phyloP scores from a whole-genome alignment of 2,113 vertebrate genomes.

The Tragelaphus imberbis region DNA sequence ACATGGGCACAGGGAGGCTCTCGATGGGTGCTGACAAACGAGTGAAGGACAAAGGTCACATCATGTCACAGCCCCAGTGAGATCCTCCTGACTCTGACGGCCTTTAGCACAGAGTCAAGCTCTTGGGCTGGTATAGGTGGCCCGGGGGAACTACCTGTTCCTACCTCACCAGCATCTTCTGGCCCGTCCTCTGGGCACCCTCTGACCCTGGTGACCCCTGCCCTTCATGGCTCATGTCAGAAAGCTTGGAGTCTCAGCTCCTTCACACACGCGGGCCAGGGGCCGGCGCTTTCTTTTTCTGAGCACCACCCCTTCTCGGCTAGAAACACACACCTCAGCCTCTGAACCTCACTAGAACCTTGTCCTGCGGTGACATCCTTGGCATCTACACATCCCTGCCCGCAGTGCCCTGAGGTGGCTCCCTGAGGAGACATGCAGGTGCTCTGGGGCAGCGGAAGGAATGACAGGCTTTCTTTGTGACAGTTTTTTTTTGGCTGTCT shows the following conservation, averaged over 20 bases:
- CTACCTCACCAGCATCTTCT: not conserved
- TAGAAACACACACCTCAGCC: not conserved
- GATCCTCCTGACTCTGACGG: not conserved
- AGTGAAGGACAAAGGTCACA: not conserved
- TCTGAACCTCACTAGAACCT: not conserved
- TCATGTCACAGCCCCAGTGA: accelerated
- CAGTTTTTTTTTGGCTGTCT: not conserved
- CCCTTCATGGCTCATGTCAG: not conserved
- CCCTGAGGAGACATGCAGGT: accelerated
- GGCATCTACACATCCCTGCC: not conserved
- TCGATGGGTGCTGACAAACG: not conserved
- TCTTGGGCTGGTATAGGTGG: not conserved
- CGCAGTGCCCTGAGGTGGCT: accelerated
- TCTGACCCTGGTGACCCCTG: not conserved
- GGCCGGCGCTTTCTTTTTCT: not conserved
- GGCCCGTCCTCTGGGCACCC: accelerated
- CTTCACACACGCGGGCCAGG: not conserved
- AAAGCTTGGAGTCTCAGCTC: not conserved
- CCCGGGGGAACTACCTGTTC: not conserved
- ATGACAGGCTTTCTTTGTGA: not conserved
- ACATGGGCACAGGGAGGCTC: accelerated
- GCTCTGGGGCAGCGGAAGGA: not conserved
- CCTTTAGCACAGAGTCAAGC: not conserved
- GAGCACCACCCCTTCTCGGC: accelerated
- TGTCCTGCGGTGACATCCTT: accelerated